Base-by-base conservation (phyloP, 2,797 vertebrate genomes). In the Darevskia nairensis region DNA sequence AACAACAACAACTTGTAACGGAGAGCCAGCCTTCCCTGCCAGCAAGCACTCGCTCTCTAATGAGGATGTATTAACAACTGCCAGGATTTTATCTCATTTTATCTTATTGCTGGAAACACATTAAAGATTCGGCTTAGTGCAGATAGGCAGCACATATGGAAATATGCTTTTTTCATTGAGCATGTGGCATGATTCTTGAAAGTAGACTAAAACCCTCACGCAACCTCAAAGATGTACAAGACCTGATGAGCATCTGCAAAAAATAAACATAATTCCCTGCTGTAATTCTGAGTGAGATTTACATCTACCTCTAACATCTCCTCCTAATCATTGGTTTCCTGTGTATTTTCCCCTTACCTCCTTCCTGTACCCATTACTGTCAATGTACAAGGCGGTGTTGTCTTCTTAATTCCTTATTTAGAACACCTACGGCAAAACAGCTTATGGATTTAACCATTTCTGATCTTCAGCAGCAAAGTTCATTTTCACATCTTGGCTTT, bases 351-450 rank as follows among this genome's bases (percentile, higher is more conserved):
- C 85, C 86, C 86, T 95, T 90, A 93, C 83, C 64, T 93, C 86
- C 92, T 94, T 84, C 91, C 88, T 88, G 7, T 23, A 91, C 89
- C 88, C 86, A 69, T 94, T 89, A 89, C 89, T 64, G 0, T 90
- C 82, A 75, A 84, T 71, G 87, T 90, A 86, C 93, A 75, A 55
- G 92, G 72, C 80, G 84, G 39, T 86, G 82, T 71, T 74, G 77
- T 87, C 82, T 69, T 93, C 89, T 50, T 74, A 86, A 76, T 92
- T 87, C 90, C 89, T 93, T 39, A 76, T 82, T 86, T 86, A 88
- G 89, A 81, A 10, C 17, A 80, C 29, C 74, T 61, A 79, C 32
- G 61, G 75, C n/a, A 74, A 79, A 86, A 89, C 2, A 91, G 61
- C 86, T 77, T 55, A 89, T 88, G 29, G 55, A 74, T 29, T 2